phyloP scores from a whole-genome alignment of 2,113 vertebrate genomes.

The Proteles cristata region DNA sequence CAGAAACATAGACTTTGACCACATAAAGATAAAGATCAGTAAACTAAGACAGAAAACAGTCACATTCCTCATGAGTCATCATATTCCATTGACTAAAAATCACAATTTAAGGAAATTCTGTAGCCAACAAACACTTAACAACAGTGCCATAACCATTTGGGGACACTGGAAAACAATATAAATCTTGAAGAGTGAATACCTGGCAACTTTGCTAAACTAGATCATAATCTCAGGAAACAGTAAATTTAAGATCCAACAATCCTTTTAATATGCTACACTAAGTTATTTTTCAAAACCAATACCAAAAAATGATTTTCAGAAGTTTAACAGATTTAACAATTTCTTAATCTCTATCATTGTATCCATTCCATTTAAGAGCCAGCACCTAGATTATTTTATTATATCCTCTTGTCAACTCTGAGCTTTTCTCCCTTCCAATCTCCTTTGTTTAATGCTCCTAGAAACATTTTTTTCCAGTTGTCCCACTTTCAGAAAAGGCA shows the following conservation, averaged over 20 bases:
- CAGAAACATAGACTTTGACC: slow-evolving; percentile 1
- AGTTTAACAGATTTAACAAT: background rate
- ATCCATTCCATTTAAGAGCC: background rate
- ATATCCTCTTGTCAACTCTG: background rate
- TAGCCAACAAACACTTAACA: slow-evolving; percentile 55
- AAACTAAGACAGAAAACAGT: slow-evolving; percentile 68
- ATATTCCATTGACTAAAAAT: slow-evolving; percentile 65
- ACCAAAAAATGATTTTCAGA: background rate
- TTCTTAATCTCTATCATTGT: background rate
- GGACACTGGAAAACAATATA: slow-evolving; percentile 65
- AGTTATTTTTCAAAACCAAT: slow-evolving; percentile 53
- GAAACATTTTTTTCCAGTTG: background rate
- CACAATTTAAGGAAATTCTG: slow-evolving; percentile 80
- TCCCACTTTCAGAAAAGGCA: background rate
- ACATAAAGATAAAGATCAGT: slow-evolving; percentile 60
- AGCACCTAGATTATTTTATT: background rate
- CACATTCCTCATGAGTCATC: slow-evolving; percentile 67
- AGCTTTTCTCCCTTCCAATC: background rate
- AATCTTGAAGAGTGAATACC: slow-evolving; percentile 38
- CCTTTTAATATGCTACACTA: background rate
- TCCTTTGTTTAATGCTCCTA: background rate
- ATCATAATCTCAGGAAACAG: slow-evolving; percentile 65
- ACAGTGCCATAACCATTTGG: background rate
- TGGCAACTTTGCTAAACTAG: slow-evolving; percentile 57
- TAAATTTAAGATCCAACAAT: slow-evolving; percentile 1